A percentile compares a stretch with the other conserved stretches of the same genome.
These are phyloP conservation scores for Allolobophora icterica DNA, from an alignment of 2,888 invertebrate species.

Conservation along the genomic window DNA sequence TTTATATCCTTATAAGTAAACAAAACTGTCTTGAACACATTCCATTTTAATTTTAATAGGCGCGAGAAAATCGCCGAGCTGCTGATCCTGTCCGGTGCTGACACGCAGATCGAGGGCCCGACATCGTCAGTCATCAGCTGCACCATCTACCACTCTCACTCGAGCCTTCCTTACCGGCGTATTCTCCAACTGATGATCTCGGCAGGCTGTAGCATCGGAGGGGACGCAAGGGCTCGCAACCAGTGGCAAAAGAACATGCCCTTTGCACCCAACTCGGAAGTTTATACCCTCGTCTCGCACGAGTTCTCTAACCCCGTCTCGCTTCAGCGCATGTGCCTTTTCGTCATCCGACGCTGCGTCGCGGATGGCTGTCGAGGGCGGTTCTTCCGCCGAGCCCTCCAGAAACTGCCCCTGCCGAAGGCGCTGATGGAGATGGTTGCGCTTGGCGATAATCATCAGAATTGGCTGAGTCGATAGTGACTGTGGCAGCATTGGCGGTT, in stretches of 20 bases:
- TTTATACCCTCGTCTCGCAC: neutral
- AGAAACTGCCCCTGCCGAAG: neutral
- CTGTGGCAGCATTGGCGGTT: neutral
- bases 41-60: neutral
- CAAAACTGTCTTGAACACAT: too few relatives aligned
- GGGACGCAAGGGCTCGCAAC: neutral
- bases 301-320: neutral
- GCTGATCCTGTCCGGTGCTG: neutral
- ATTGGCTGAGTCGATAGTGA: neutral
- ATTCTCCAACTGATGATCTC: slow-evolving; percentile 13
- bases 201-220: neutral
- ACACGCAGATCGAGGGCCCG: neutral
- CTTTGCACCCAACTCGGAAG: neutral
- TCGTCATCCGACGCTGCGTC: neutral
- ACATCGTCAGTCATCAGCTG: neutral
- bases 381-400: neutral
- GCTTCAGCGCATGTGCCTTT: slow-evolving; percentile 28
- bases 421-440: neutral
- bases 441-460: neutral
- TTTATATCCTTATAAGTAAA: too few relatives aligned
- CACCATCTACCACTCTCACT: neutral
- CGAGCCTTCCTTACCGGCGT: neutral
- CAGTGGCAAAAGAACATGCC: neutral
- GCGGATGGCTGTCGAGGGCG: neutral
- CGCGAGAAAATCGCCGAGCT: slow-evolving; percentile 25